Evolutionary conservation across 2,888 invertebrate species (phyloP), one percentile per base, ranked within the genome.

Genomic region (Sepiola atlantica): DNA sequence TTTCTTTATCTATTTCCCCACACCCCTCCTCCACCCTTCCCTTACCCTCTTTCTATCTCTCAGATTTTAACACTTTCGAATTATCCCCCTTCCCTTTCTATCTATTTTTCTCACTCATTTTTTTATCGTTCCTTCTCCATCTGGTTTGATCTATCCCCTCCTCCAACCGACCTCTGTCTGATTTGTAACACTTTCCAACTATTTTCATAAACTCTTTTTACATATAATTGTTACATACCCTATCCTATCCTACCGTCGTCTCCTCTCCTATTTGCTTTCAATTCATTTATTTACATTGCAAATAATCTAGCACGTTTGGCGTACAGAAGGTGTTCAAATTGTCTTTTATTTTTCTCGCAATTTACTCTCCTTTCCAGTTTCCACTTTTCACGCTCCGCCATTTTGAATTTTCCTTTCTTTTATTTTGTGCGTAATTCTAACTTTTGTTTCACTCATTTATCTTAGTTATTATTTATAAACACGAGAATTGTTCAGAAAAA

Each of bases 241-340:
- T 77, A n/a, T 77, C n/a, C n/a, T n/a, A n/a, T n/a, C n/a, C n/a
- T 77, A n/a, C 28, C 28, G 77, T 77, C 28, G 8, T n/a, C 77
- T n/a, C 77, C 77, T 77, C n/a, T 77, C n/a, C n/a, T 77, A n/a
- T 77, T n/a, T n/a, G n/a, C n/a, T 16, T 77, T 77, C n/a, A 77
- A 77, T 77, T 77, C 77, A 77, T 77, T 77, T 77, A 77, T 77
- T 77, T 77, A 77, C 77, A 77, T 77, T 77, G 77, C 77, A 77
- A 77, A 77, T 77, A 77, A 77, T 16, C 28, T n/a, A 10, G 77
- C 77, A 28, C 77, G 77, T n/a, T 77, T n/a, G n/a, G 77, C 77
- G 3, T 77, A n/a, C 77, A 77, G n/a, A n/a, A 77, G 28, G 77
- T 77, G 77, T 77, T 77, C n/a, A 77, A 77, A 77, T n/a, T 28